Base-by-base conservation (phyloP, 2,888 invertebrate genomes). In the Balanococcus diminutus region DNA sequence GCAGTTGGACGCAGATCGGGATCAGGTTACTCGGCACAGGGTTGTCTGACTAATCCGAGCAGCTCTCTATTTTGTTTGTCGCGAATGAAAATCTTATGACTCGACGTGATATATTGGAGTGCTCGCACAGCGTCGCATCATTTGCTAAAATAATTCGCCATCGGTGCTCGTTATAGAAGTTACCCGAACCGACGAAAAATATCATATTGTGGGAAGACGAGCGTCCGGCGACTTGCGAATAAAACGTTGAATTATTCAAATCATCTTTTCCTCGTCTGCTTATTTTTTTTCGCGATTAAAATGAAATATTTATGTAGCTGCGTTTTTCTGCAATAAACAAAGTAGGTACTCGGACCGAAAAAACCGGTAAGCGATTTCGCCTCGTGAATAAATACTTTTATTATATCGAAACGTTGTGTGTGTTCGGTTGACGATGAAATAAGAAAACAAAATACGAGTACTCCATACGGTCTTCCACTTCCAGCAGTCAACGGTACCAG, bases 211-310 rank as follows among this genome's bases (percentile, higher is more conserved):
- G 61, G 25, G 61, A 11, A 25, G 61, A 28, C 61, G 61, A 67
- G 8, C 61, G 61, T 61, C 2, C n/a, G 51, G n/a, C 51, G 51
- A 19, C n/a, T 51, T 9, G 19, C 51, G n/a, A 51, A 67, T 67
- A 67, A 67, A 67, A 67, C 28, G 25, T 67, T 51, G 19, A 51
- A 51, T 51, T 51, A 67, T 67, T 67, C 61, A 28, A 67, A 67
- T 67, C 61, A 28, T 67, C 28, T 67, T 25, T 14, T 67, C 56
- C n/a, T 67, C 61, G 36, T 36, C 36, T 36, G n/a, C 36, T 36
- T 8, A 8, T 36, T 4, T 46, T 46, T 14, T 67, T 25, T 25
- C 61, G 28, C n/a, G n/a, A n/a, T 67, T 67, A 25, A 67, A 67
- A 67, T 67, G 9, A 67, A 67, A 67, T 67, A 67, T 67, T 67